These are phyloP conservation scores for Heliothis peltigera DNA, from an alignment of 2,888 invertebrate genomes.

Conservation along the genomic window DNA sequence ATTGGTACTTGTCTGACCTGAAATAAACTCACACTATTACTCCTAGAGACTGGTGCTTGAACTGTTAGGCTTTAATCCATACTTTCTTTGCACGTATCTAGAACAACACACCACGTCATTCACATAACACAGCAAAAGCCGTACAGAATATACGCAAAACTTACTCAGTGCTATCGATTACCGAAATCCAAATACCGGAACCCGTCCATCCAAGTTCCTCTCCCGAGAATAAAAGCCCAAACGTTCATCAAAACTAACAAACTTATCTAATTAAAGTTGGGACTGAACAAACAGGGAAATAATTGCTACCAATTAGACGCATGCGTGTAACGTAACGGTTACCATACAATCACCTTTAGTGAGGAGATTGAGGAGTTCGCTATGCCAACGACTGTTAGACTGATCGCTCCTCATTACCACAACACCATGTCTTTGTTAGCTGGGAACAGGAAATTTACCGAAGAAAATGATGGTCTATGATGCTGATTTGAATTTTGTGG, in stretches of 20 bases:
- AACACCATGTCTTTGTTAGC: constrained; percentile 11
- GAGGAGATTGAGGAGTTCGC: constrained; percentile 20
- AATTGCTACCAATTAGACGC: constrained; percentile 46
- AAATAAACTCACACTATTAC: too few species aligned
- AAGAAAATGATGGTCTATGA: too few species aligned
- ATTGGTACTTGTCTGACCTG: too few species aligned
- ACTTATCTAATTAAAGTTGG: constrained; percentile 22
- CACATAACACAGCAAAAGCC: neutral
- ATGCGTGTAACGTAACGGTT: constrained; percentile 41
- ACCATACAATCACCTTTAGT: constrained; percentile 52
- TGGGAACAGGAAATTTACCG: too few species aligned
- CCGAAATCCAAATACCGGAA: neutral
- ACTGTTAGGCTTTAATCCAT: too few species aligned
- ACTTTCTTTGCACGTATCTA: neutral
- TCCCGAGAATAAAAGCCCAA: constrained; percentile 11
- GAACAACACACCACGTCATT: too few species aligned
- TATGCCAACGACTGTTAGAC: constrained; percentile 23
- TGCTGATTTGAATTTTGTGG: too few species aligned
- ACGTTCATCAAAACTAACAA: constrained; percentile 15
- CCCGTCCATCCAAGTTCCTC: neutral
- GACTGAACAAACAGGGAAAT: constrained; percentile 37
- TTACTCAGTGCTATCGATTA: neutral
- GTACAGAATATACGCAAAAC: neutral
- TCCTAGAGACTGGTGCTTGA: too few species aligned
- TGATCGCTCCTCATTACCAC: constrained; percentile 45